These are phyloP conservation scores for Chrysolina haemoptera DNA, from an alignment of 2,888 invertebrate species.

Conservation along the genomic window DNA sequence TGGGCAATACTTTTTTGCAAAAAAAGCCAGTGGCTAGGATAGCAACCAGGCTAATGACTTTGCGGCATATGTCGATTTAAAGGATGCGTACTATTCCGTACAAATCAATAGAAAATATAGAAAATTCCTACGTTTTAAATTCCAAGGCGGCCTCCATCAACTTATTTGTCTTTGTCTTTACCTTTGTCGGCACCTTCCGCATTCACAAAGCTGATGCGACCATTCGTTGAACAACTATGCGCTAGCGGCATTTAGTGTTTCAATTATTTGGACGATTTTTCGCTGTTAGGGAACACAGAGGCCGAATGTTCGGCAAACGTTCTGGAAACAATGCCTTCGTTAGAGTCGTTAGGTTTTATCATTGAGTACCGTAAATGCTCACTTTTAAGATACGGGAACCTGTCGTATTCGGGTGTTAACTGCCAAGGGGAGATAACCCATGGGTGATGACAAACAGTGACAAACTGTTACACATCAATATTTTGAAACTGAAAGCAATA, in stretches of 20 bases:
- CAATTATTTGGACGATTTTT: neutral
- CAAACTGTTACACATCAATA: neutral
- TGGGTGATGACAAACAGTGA: slow-evolving; percentile 4
- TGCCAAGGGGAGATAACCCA: neutral
- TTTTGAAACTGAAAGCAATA: slow-evolving; percentile 5
- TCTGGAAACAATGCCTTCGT: slow-evolving; percentile 29
- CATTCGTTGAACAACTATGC: slow-evolving; percentile 14
- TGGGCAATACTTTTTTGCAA: slow-evolving; percentile 20
- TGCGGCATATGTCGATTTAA: slow-evolving; percentile 15
- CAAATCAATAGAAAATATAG: neutral
- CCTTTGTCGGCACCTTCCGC: neutral
- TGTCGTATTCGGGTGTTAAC: slow-evolving; percentile 32
- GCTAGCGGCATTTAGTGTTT: neutral
- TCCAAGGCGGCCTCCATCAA: neutral
- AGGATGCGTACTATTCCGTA: slow-evolving; percentile 6
- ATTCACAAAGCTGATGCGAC: slow-evolving; percentile 28
- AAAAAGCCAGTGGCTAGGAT: slow-evolving; percentile 2
- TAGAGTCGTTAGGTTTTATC: slow-evolving; percentile 47
- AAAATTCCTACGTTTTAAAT: slow-evolving; percentile 11
- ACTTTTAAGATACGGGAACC: slow-evolving; percentile 21
- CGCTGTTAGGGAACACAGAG: slow-evolving; percentile 16
- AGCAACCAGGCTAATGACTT: neutral
- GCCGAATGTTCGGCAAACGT: slow-evolving; percentile 37
- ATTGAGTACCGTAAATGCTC: neutral
- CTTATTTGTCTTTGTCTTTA: slow-evolving; percentile 19